Conservation (phyloP, 2,113 vertebrate genomes). For the Corythoichthys haematopterus region DNA sequence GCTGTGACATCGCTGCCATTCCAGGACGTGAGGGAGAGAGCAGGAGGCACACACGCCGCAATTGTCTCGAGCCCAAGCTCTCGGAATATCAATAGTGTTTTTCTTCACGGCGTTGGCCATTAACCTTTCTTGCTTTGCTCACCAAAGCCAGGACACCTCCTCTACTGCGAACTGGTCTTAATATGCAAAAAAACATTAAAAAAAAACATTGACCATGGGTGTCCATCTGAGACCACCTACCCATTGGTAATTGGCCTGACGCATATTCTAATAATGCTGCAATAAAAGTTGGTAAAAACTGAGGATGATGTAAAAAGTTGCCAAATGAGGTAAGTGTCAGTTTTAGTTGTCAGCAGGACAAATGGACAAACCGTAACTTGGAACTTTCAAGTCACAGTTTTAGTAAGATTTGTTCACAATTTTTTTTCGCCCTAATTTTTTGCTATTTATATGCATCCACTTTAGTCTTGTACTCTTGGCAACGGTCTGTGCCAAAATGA, state of each 20-base stretch:
- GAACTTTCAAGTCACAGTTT: no score
- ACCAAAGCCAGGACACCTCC: background rate
- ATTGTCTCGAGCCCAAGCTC: constrained; percentile 56
- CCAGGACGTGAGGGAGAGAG: constrained; percentile 57
- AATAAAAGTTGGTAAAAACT: background rate
- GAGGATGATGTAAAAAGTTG: no score
- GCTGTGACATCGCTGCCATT: constrained; percentile 75
- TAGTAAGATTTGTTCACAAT: no score
- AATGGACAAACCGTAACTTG: no score
- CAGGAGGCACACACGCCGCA: constrained; percentile 42
- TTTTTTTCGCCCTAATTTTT: no score
- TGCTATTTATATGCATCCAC: no score
- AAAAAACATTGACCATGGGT: background rate
- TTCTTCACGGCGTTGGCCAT: constrained; percentile 64
- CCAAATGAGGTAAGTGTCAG: no score
- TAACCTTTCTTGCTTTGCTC: constrained; percentile 48
- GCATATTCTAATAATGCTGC: background rate
- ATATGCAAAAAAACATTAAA: background rate
- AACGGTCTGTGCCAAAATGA: no score
- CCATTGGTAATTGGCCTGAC: background rate
- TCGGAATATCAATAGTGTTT: constrained; percentile 62
- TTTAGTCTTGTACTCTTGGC: no score
- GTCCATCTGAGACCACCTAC: background rate
- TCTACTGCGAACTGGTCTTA: background rate
- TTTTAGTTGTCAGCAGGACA: no score